phyloP scores from a whole-genome alignment of 2,888 invertebrate genomes.

The Microctonus hyperodae region DNA sequence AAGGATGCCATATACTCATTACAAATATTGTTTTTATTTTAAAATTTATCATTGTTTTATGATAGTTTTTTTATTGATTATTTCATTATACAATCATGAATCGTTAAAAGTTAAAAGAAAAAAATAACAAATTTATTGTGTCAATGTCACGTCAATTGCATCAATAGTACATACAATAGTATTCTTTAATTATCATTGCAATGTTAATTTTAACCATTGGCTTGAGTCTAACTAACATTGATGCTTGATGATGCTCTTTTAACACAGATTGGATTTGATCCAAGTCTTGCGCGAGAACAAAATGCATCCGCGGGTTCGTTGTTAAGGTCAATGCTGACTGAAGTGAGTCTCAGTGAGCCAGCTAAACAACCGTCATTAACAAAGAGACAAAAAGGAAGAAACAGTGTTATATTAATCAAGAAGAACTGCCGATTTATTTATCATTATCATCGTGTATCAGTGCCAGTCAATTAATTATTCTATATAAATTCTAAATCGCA shows the following conservation, averaged over 20 bases:
- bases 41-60: neutral
- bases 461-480: neutral
- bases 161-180: slow-evolving; percentile 18
- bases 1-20: neutral
- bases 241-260: slow-evolving; percentile 22
- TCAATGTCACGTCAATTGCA: slow-evolving; percentile 28
- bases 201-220: slow-evolving; percentile 56
- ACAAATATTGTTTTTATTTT: neutral
- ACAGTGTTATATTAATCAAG: neutral
- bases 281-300: slow-evolving; percentile 49
- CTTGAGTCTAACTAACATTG: slow-evolving; percentile 19
- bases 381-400: slow-evolving; percentile 5
- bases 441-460: neutral
- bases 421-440: neutral
- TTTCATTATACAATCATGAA: neutral
- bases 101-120: slow-evolving; percentile 2
- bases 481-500: slow-evolving; percentile 16
- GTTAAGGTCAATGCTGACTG: slow-evolving; percentile 54
- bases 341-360: slow-evolving; percentile 50
- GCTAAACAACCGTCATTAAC: slow-evolving; percentile 44
- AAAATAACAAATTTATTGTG: slow-evolving; percentile 18
- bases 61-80: neutral
- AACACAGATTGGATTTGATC: slow-evolving; percentile 41
- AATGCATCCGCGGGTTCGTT: slow-evolving; percentile 37
- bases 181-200: slow-evolving; percentile 48